These are phyloP conservation scores for Tenodera sinensis DNA, from an alignment of 2,888 invertebrate species.

Conservation along the genomic window DNA sequence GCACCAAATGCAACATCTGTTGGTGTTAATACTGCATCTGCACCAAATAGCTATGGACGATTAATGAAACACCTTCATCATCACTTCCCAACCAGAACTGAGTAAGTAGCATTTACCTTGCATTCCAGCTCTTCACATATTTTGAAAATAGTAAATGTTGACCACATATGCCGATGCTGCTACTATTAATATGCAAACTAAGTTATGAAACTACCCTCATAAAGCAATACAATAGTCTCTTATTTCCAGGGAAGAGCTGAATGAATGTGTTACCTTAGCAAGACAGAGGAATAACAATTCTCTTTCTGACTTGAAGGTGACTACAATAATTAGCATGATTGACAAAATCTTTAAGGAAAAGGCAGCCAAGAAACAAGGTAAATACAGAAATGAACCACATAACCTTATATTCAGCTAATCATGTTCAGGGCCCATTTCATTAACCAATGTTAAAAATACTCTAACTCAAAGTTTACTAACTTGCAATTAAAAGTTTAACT, in stretches of 20 bases:
- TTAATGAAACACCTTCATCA: background rate
- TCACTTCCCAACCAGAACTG: background rate
- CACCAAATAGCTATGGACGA: background rate
- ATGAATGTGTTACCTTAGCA: background rate
- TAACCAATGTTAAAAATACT: too few species aligned
- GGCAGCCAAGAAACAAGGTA: background rate
- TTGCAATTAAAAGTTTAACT: too few species aligned
- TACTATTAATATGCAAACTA: too few species aligned
- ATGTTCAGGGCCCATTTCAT: too few species aligned
- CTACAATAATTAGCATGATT: background rate
- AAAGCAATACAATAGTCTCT: too few species aligned
- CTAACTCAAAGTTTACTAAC: too few species aligned
- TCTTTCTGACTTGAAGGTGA: background rate
- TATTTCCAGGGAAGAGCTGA: background rate
- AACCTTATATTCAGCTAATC: too few species aligned
- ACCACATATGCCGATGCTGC: too few species aligned
- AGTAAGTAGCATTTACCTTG: background rate
- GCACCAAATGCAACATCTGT: background rate
- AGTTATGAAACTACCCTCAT: too few species aligned
- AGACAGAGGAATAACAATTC: slow-evolving; percentile 2
- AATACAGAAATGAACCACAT: too few species aligned
- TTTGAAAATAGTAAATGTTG: too few species aligned
- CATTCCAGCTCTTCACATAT: too few species aligned
- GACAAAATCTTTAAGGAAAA: background rate
- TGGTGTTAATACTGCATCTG: background rate